These are phyloP conservation scores for Micrastur ruficollis DNA, from an alignment of 2,797 vertebrate genomes.

Conservation along the genomic window DNA sequence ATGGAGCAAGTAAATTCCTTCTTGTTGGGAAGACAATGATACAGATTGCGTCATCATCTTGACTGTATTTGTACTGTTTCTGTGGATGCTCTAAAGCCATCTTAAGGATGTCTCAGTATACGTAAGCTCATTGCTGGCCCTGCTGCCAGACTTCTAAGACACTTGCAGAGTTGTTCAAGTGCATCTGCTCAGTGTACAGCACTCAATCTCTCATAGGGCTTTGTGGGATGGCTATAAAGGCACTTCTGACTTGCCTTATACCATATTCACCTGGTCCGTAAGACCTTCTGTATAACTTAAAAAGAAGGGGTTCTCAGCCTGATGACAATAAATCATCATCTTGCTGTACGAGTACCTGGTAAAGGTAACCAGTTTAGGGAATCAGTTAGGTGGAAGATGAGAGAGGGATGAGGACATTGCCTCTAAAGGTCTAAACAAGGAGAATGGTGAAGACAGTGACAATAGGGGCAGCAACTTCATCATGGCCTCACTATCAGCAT, in stretches of 20 bases:
- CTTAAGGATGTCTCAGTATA: neutral
- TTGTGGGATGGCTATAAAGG: neutral
- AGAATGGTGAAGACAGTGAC: neutral
- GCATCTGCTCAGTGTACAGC: neutral
- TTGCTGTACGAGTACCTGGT: neutral
- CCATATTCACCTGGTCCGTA: neutral
- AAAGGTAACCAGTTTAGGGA: neutral
- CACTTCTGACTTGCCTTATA: neutral
- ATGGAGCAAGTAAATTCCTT: neutral
- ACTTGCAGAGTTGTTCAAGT: neutral
- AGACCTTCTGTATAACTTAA: neutral
- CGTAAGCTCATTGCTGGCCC: neutral
- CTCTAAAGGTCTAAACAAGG: neutral
- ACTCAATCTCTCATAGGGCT: rapidly evolving
- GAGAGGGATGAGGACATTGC: neutral
- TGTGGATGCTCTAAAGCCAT: neutral
- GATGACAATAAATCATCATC: neutral
- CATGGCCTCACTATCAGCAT: neutral
- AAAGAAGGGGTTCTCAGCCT: neutral
- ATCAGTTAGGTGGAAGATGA: neutral
- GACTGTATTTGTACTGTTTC: neutral
- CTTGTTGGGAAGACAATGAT: neutral
- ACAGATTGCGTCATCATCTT: neutral
- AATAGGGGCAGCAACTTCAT: neutral
- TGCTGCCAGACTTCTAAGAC: neutral